Base-by-base conservation (phyloP, 1,140 invertebrate species). In the Argopecten irradians region DNA sequence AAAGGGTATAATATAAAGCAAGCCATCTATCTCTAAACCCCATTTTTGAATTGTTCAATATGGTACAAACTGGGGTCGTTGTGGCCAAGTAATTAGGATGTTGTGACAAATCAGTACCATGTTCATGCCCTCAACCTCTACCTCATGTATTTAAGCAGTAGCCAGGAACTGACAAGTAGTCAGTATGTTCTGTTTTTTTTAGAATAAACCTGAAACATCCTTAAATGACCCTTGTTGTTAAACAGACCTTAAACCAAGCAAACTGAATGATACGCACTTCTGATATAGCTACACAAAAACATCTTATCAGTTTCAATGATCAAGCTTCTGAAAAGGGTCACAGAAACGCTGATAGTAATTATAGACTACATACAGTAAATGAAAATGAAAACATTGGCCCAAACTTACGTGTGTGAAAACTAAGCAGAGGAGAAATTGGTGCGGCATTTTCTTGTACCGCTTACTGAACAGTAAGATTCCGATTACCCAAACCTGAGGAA, bases 361-460 rank as follows among this genome's bases (percentile, higher is more conserved):
- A 39, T 86, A 9, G 5, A 36, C 19, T 8, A 22, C 7, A 36
- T 34, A 32, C 28, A 32, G 34, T 43, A 16, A 11, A 32, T n/a
- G n/a, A 32, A 19, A 16, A 11, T 85, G 36, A 85, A 7, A n/a
- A 43, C 36, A 11, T 39, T 14, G 9, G 8, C 36, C 2, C 41
- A 7, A 39, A 93, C 93, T 94, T 96, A 98, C 97, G 96, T 99
- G 98, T 82, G 98, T 97, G 5, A 98, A 92, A 86, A 98, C 96
- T 34, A 94, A 88, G 82, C 85, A 92, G 8, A 94, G 32, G 0
- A 98, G 98, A 87, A 98, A 97, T 90, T 96, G 96, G 95, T 99
- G 98, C 22, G 98, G 98, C 93, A 98, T 96, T 89, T 97, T 96
- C 89, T 96, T 97, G 92, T 97, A 97, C 90, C 97, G 97, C 92